Base-by-base conservation (phyloP, 23 tunicate species). In the Aplidium turbinatum region DNA sequence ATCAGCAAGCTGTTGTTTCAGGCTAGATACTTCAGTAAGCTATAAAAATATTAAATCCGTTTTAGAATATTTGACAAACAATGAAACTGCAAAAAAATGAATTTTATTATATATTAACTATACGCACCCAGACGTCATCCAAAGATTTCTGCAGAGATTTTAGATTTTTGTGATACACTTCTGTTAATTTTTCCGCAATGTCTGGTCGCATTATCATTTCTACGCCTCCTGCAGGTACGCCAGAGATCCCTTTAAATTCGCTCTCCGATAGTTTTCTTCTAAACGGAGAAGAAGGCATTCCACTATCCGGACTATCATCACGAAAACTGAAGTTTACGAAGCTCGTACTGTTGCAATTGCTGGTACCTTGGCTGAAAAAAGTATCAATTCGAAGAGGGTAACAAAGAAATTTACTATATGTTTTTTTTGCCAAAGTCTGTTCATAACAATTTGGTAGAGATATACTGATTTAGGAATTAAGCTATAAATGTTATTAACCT, bases 221-320 rank as follows among this genome's bases (percentile, higher is more conserved):
- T 20, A 51, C 46, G 13, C 9, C 32, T 29, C 47, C 60, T 5
- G n/a, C 47, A 28, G 66, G 82, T 11, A n/a, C 19, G 39, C 71
- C 39, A 4, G 42, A 38, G 5, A 27, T 47, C 33, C 55, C 25
- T 0, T 79, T 58, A 31, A 78, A 32, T 48, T 70, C 82, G 1
- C 55, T 31, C n/a, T 69, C 79, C 19, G 58, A 73, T 0, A 54
- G 40, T 27, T 40, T 36, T 50, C 78, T 78, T 51, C 72, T 29
- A 34, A 64, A 79, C 22, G 86, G 86, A 2, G 96, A 77, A 27
- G 96, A 60, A 45, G 96, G 96, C 47, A 88, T 67, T 6, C 82
- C 87, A 77, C 96, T 88, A 65, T 88, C 96, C 1, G 96, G 96
- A 25, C 86, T 79, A 22, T 47, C 63, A 34, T 42, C 72, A 16